Conservation (phyloP, 2,113 vertebrate genomes). For the Ailuropoda melanoleuca region DNA sequence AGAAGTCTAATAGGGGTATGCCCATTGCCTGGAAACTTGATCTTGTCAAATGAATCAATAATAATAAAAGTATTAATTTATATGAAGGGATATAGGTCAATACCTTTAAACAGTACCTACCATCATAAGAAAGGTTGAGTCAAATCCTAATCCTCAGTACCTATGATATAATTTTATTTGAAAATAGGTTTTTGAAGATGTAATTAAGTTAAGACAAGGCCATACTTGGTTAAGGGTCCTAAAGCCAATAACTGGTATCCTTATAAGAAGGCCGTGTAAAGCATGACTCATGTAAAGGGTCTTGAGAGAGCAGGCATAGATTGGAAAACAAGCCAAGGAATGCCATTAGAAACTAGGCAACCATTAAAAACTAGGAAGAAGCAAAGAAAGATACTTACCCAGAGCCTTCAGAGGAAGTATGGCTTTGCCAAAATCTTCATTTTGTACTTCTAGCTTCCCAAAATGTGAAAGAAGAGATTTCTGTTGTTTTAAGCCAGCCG, state of each 20-base stretch:
- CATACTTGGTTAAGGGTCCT: background rate
- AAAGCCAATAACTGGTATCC: background rate
- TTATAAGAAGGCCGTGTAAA: background rate
- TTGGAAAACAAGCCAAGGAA: background rate
- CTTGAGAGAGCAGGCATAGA: background rate
- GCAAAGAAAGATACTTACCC: background rate
- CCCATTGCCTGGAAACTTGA: background rate
- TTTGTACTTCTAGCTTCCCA: background rate
- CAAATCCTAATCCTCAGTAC: background rate
- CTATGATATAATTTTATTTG: background rate
- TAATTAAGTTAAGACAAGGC: background rate
- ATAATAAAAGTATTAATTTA: background rate
- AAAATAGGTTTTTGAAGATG: background rate
- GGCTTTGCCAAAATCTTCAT: background rate
- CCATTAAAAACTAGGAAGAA: background rate
- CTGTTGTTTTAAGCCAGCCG: background rate
- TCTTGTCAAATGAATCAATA: background rate
- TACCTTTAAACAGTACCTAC: background rate
- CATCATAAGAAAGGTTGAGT: background rate
- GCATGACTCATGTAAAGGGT: background rate
- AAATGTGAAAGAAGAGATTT: background rate
- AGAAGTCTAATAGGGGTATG: background rate
- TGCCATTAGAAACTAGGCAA: background rate
- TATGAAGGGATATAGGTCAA: rapidly evolving
- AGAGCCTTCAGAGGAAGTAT: background rate